Percentiles rank a stretch among this genome's conserved stretches.
These are phyloP conservation scores for Psephotus haematonotus DNA, from an alignment of 2,113 vertebrate species.

Conservation along the genomic window DNA sequence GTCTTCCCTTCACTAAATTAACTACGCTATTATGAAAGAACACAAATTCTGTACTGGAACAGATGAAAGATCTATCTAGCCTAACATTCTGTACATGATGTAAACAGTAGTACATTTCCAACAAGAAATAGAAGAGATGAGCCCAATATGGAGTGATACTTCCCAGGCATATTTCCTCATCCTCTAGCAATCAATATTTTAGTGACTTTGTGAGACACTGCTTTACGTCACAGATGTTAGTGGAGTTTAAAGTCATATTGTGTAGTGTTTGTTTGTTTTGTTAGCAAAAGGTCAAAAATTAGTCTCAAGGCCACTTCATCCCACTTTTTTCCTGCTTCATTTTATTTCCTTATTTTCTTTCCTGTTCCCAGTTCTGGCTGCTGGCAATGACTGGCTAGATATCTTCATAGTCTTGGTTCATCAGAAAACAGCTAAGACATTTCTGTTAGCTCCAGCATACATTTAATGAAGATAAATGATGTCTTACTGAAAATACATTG, in stretches of 20 bases:
- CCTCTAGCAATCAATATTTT: neutral
- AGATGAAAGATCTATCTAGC: neutral
- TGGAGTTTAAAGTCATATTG: neutral
- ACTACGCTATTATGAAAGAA: neutral
- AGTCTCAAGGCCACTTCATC: neutral
- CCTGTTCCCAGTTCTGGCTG: neutral
- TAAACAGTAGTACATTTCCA: neutral
- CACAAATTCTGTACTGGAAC: neutral
- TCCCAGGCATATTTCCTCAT: neutral
- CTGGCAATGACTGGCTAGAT: neutral
- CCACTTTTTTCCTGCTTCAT: neutral
- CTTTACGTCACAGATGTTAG: neutral
- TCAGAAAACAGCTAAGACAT: conserved; percentile 53
- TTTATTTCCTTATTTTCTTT: neutral
- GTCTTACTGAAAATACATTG: conserved; percentile 48
- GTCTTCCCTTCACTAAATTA: neutral
- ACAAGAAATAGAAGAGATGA: neutral
- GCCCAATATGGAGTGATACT: neutral
- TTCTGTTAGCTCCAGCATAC: conserved; percentile 62
- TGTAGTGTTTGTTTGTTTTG: neutral
- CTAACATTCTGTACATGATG: neutral
- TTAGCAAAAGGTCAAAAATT: neutral
- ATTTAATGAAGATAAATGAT: conserved; percentile 69
- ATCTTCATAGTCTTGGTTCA: conserved; percentile 47
- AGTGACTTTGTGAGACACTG: neutral